Percentiles rank a stretch among this genome's conserved stretches.
phyloP scores from a whole-genome alignment of 53 echinoderm and acorn worm species.

The Glandiceps talaboti region DNA sequence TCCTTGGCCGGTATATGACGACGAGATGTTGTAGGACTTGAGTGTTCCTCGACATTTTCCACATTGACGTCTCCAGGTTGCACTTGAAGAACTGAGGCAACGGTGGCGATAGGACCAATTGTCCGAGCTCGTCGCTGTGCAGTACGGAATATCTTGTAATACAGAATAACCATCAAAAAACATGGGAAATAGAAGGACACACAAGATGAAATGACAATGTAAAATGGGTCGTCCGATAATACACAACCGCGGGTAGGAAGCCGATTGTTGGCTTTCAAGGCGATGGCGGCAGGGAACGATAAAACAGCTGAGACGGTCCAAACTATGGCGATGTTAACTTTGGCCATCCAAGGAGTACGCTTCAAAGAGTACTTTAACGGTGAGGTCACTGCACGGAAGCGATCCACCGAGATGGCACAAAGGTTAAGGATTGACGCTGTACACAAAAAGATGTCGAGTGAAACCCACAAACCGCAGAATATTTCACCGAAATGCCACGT shows the following conservation, averaged over 20 bases:
- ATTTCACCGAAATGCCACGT: constrained; percentile 65
- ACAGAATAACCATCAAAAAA: constrained; percentile 75
- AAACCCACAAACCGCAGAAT: constrained; percentile 82
- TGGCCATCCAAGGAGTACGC: constrained; percentile 68
- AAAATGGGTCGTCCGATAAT: background rate
- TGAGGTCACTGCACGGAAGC: constrained; percentile 77
- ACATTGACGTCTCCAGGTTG: background rate
- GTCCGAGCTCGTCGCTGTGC: constrained; percentile 37
- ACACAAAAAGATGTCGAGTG: constrained; percentile 70
- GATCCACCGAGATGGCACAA: constrained; percentile 78
- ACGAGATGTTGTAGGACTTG: constrained; percentile 3
- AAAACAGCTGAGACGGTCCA: constrained; percentile 78
- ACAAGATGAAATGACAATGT: constrained; percentile 33
- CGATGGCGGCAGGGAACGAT: constrained; percentile 71
- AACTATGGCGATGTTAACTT: constrained; percentile 40
- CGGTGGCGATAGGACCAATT: background rate
- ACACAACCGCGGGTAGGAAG: background rate
- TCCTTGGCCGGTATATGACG: background rate
- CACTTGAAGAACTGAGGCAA: background rate
- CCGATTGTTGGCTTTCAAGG: constrained; percentile 61
- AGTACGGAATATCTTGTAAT: constrained; percentile 96
- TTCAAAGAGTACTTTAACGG: constrained; percentile 84
- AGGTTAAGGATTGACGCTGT: constrained; percentile 94
- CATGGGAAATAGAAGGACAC: constrained; percentile 93
- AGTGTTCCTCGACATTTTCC: background rate